Base-by-base conservation (phyloP, 2,888 invertebrate species). In the Calameuta idolon region DNA sequence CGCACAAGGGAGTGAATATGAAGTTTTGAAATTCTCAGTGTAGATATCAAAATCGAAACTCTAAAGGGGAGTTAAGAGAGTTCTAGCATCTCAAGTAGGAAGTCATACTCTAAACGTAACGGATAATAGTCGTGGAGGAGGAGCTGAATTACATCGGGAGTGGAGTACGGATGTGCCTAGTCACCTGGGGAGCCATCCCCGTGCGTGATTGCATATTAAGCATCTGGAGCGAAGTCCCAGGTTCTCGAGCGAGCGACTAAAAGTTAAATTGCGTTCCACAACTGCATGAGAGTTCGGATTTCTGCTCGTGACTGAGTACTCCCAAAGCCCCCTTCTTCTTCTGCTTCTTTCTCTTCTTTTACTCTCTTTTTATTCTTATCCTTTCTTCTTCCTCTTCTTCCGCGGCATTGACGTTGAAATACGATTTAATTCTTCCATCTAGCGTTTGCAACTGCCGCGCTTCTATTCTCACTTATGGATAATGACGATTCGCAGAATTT, bases 231-330 rank as follows among this genome's bases (percentile, higher is more conserved):
- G 79, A 34, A 69, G 69, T 23, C 74, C 77, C 76, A 73, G 76
- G 84, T 85, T 88, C 86, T 55, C 85, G 86, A 86, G 83, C 85
- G 82, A 85, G 83, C 87, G 87, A 86, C 89, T 88, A 87, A 90
- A 90, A 90, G 89, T 90, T 90, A 90, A 89, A 90, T 90, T 90
- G 88, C 88, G 86, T 89, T 89, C 86, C 86, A 81, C 83, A 86
- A 86, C 84, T 89, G 82, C 84, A 83, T 81, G 82, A 80, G 84
- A 87, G 87, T 89, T 87, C 83, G 85, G 86, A 89, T 89, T 88
- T 87, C 86, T 87, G 86, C 85, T 85, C 86, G 85, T 87, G 87
- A 89, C 88, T 88, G 88, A 87, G 85, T 87, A 89, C 86, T 89
- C 87, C 88, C 88, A 86, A 86, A 87, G 86, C 86, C 87, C 84